Evolutionary conservation across 2,797 vertebrate genomes (phyloP).

Genomic region (Lepus oiostolus): DNA sequence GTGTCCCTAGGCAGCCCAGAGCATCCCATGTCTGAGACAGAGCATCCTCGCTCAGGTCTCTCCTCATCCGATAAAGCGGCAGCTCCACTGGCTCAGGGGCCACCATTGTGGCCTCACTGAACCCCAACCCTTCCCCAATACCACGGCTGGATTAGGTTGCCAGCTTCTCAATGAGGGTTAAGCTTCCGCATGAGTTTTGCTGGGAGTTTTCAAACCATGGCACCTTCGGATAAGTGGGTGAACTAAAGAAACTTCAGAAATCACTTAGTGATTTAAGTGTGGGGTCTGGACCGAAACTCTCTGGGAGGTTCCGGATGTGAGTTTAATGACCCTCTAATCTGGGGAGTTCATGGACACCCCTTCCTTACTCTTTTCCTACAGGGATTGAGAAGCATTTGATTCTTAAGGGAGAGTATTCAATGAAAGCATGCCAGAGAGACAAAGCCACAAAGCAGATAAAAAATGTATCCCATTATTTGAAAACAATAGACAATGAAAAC

Average conservation of each 20-base stretch:
- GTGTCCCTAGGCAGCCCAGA: too few relatives aligned
- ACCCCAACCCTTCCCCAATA: too few relatives aligned
- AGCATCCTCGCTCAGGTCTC: too few relatives aligned
- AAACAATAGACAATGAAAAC: neutral
- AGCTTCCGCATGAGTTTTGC: too few relatives aligned
- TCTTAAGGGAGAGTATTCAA: neutral
- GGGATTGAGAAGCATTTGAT: neutral
- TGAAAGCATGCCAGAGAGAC: neutral
- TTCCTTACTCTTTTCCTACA: neutral
- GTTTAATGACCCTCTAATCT: neutral
- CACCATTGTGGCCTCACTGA: too few relatives aligned
- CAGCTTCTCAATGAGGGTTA: too few relatives aligned
- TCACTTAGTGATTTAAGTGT: neutral
- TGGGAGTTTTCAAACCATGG: too few relatives aligned
- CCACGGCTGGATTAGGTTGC: too few relatives aligned
- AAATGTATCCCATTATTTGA: neutral
- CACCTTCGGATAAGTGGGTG: neutral
- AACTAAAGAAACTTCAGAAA: conserved; percentile 53
- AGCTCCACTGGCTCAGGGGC: too few relatives aligned
- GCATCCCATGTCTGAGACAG: too few relatives aligned
- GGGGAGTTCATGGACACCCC: neutral
- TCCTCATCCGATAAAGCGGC: too few relatives aligned
- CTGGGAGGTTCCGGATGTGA: neutral
- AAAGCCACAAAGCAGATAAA: neutral
- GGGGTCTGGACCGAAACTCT: conserved; percentile 35